Conservation (phyloP, 2,888 invertebrate genomes). For the Cerastis rubricosa region DNA sequence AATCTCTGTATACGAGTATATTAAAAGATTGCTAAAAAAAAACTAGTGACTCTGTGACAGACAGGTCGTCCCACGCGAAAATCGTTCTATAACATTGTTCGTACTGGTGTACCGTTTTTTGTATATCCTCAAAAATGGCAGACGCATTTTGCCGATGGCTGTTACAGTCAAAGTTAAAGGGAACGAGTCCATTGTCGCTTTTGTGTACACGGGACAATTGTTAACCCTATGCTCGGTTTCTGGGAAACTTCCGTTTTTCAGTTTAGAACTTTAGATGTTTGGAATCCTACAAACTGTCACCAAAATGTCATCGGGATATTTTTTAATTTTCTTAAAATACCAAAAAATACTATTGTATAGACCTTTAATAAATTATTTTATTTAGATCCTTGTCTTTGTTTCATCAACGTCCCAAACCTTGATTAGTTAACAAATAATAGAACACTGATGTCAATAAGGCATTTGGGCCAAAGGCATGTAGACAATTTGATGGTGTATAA, state of each 20-base stretch:
- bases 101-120: conserved; percentile 5
- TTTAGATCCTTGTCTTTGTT: background rate
- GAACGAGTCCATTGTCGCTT: background rate
- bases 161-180: background rate
- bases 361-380: background rate
- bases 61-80: conserved; percentile 14
- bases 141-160: conserved; percentile 19
- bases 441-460: background rate
- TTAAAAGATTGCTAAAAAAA: conserved; percentile 30
- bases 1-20: conserved; percentile 6
- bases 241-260: background rate
- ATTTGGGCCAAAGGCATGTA: background rate
- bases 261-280: background rate
- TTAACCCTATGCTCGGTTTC: background rate
- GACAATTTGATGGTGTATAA: background rate
- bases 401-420: background rate
- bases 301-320: background rate
- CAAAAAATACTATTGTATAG: background rate
- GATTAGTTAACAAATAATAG: background rate
- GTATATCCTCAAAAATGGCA: conserved; percentile 1
- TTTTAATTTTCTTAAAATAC: background rate
- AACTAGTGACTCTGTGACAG: conserved; percentile 6
- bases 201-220: conserved; percentile 10
- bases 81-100: conserved; percentile 21
- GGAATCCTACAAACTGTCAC: background rate